phyloP scores from a whole-genome alignment of 2,888 invertebrate species.

The Tetheella fluctuosa region DNA sequence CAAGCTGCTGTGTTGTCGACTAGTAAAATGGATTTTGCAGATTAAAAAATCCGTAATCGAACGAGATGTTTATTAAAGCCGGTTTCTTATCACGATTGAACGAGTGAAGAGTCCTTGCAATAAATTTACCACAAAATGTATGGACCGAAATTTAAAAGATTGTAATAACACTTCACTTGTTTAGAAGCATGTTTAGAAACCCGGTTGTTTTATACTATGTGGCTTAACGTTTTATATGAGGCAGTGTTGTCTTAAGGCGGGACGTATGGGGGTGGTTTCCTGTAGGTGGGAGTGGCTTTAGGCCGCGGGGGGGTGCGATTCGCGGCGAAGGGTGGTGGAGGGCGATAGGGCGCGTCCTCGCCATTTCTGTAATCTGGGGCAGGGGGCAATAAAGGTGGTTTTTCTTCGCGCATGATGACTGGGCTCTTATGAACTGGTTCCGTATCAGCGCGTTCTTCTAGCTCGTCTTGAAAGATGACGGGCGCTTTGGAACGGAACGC shows the following conservation, averaged over 20 bases:
- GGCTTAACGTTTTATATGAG: slow-evolving; percentile 22
- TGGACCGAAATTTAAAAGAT: not conserved
- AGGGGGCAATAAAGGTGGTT: slow-evolving; percentile 95
- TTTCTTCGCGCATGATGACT: slow-evolving; percentile 97
- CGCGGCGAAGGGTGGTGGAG: slow-evolving; percentile 93
- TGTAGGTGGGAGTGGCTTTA: slow-evolving; percentile 94
- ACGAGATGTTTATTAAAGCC: not conserved
- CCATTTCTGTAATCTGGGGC: slow-evolving; percentile 85
- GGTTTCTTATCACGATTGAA: slow-evolving; percentile 9
- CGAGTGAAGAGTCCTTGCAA: slow-evolving; percentile 3
- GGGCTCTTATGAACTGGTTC: slow-evolving; percentile 95
- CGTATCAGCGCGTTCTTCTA: slow-evolving; percentile 95
- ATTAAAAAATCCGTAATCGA: not conserved
- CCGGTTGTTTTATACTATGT: slow-evolving; percentile 18
- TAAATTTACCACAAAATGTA: not conserved
- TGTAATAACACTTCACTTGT: slow-evolving; percentile 1
- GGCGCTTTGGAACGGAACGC: slow-evolving; percentile 94
- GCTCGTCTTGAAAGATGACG: slow-evolving; percentile 98
- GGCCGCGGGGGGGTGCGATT: slow-evolving; percentile 91
- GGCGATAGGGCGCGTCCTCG: slow-evolving; percentile 92
- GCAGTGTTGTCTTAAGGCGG: slow-evolving; percentile 90
- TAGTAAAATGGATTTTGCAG: not conserved
- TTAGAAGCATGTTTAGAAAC: slow-evolving; percentile 15
- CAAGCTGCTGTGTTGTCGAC: not conserved
- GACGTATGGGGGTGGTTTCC: slow-evolving; percentile 98